Percentiles rank a stretch among this genome's conserved stretches.
phyloP scores from a whole-genome alignment of 2,113 vertebrate species.

The Passer montanus region DNA sequence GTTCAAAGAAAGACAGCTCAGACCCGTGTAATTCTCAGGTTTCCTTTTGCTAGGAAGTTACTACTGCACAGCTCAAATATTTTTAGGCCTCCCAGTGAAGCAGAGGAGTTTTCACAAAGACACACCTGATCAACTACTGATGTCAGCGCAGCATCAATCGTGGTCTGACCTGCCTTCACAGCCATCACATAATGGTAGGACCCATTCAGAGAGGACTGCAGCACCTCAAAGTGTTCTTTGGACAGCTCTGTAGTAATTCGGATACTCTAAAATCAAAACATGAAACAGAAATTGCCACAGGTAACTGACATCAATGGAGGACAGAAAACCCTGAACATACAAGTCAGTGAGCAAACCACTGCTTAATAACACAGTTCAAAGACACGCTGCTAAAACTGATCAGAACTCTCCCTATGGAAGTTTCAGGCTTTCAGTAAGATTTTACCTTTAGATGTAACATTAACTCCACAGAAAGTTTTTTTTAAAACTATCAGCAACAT shows the following conservation, averaged over 20 bases:
- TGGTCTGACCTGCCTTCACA: constrained; percentile 80
- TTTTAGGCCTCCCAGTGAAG: not conserved
- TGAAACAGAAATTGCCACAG: not conserved
- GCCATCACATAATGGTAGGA: constrained; percentile 85
- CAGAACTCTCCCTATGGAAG: not conserved
- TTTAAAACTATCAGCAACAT: not conserved
- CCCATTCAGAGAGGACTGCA: constrained; percentile 88
- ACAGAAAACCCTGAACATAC: not conserved
- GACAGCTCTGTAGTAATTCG: constrained; percentile 81
- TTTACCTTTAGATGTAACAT: not conserved
- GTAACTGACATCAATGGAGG: not conserved
- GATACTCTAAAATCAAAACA: constrained; percentile 80
- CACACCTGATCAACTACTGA: constrained; percentile 87
- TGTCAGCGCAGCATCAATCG: constrained; percentile 82
- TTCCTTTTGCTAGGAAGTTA: not conserved
- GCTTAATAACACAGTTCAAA: not conserved
- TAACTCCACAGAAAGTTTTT: not conserved
- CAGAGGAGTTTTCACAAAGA: not conserved
- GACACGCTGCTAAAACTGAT: not conserved
- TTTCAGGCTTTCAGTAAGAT: not conserved
- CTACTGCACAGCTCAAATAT: not conserved
- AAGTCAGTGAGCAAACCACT: not conserved
- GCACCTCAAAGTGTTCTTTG: constrained; percentile 82
- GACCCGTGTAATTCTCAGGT: not conserved
- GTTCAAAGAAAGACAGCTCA: not conserved